Evolutionary conservation across 2,888 invertebrate species (phyloP), one percentile per base, ranked within the genome.

Genomic region (Heliconius charithonia): DNA sequence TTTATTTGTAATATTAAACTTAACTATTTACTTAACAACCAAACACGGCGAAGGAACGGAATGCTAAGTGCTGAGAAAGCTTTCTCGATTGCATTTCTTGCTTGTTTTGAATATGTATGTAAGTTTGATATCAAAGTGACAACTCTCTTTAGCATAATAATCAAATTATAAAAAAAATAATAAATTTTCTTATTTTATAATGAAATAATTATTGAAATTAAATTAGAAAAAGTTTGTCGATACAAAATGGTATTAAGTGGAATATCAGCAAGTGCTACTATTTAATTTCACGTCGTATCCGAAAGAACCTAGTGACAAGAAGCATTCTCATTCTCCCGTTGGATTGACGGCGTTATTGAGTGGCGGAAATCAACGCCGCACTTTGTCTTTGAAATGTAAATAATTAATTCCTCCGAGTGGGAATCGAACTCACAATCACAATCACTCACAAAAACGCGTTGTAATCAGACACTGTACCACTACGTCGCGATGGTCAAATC

Each of bases 41-140:
- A 13, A 59, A 72, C n/a, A 22, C 72, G 59, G 12, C 59, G 29
- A 9, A 37, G 37, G 72, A 37, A 32, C 37, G 72, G 72, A 72
- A 72, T 72, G 37, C 72, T 19, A 37, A 72, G 59, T 59, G 59
- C 59, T 72, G 72, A 72, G 59, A 72, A 56, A 59, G 69, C 25
- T 69, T 69, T 69, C 59, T 29, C 59, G 32, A 72, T 72, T 59
- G n/a, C 32, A 56, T 72, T 72, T 72, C 71, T 72, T 16, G 72
- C 72, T 72, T 72, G n/a, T 72, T 59, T 59, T 59, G 32, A 72
- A n/a, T n/a, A 51, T 51, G 22, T 71, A 29, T 32, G 56, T 32
- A n/a, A 32, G 32, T 7, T 56, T 22, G 29, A 56, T 71, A 56
- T 56, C 29, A 9, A 29, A 51, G 51, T 71, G 29, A 29, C 6